These are phyloP conservation scores for Calameuta pallipes DNA, from an alignment of 2,888 invertebrate species.

Conservation along the genomic window DNA sequence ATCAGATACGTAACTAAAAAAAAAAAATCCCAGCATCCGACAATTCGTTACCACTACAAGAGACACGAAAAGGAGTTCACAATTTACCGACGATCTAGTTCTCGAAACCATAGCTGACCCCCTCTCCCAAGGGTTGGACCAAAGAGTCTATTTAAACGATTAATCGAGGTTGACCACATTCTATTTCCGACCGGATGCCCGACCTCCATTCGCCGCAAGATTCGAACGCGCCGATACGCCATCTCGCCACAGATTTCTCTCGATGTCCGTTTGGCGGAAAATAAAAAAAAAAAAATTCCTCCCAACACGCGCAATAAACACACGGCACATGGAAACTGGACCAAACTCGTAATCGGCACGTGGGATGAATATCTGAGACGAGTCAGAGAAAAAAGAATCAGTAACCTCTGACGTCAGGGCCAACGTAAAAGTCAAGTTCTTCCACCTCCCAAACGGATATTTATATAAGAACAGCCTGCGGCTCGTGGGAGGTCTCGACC, in stretches of 20 bases:
- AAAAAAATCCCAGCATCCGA: not conserved
- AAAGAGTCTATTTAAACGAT: constrained; percentile 24
- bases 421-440: not conserved
- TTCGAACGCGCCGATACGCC: not conserved
- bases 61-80: not conserved
- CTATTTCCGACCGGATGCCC: constrained; percentile 32
- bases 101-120: not conserved
- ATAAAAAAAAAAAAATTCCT: not conserved
- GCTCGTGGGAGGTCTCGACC: not conserved
- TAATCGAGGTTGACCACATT: constrained; percentile 13
- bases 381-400: not conserved
- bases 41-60: not conserved
- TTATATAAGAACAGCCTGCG: not conserved
- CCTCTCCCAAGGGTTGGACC: not conserved
- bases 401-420: not conserved
- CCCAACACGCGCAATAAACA: not conserved
- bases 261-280: not conserved
- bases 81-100: not conserved
- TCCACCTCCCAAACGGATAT: not conserved
- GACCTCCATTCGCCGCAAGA: constrained; percentile 23
- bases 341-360: not conserved
- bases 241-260: not conserved
- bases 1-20: no score
- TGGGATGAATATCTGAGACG: not conserved
- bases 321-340: not conserved